phyloP scores from a whole-genome alignment of 2,888 invertebrate genomes.

The Papilio demoleus region DNA sequence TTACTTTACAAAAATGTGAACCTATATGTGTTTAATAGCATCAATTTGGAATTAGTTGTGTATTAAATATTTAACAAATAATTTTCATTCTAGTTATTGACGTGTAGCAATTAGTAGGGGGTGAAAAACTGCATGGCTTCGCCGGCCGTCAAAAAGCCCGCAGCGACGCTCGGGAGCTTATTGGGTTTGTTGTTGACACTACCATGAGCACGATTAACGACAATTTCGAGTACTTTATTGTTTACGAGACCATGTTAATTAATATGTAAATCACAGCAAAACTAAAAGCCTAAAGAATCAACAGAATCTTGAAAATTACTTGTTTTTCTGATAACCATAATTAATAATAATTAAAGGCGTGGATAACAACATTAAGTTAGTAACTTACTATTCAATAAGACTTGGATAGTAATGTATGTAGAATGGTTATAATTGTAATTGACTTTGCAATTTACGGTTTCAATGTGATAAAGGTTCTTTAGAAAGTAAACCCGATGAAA shows the following conservation, averaged over 20 bases:
- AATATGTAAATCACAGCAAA: not conserved
- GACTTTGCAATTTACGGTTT: not conserved
- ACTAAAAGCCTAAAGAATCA: not conserved
- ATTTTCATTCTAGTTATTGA: not conserved
- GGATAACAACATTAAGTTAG: too few species aligned
- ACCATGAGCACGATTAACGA: constrained; percentile 51
- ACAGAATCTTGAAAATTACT: too few species aligned
- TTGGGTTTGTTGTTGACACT: constrained; percentile 47
- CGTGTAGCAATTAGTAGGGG: constrained; percentile 32
- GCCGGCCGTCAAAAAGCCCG: constrained; percentile 47
- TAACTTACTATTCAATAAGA: too few species aligned
- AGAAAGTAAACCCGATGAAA: not conserved
- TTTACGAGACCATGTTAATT: not conserved
- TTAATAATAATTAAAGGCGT: too few species aligned
- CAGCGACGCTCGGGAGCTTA: constrained; percentile 45
- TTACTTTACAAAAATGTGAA: too few species aligned
- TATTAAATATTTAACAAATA: too few species aligned
- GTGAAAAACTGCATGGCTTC: constrained; percentile 45
- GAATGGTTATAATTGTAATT: not conserved
- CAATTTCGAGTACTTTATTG: constrained; percentile 46
- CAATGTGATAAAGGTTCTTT: not conserved
- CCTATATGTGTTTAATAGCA: too few species aligned
- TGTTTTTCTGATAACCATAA: too few species aligned
- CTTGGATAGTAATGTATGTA: too few species aligned
- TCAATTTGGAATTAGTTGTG: too few species aligned